A percentile compares a stretch with the other conserved stretches of the same genome.
phyloP scores from a whole-genome alignment of 2,797 vertebrate species.

The Spinibarbus caldwelli region DNA sequence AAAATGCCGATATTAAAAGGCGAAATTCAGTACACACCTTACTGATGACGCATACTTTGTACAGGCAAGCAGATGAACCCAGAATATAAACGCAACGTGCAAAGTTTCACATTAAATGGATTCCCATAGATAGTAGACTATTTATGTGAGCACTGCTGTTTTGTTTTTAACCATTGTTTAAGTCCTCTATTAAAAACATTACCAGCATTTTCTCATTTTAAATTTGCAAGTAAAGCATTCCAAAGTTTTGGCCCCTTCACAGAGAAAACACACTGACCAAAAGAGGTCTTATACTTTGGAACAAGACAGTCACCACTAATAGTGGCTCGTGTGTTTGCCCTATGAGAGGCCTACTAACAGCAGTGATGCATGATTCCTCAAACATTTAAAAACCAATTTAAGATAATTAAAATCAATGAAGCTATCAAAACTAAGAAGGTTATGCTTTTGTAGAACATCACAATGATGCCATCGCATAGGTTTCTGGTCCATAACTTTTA shows the following conservation, averaged over 20 bases:
- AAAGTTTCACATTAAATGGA: no score
- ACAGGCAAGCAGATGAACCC: no score
- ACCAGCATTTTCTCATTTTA: background rate
- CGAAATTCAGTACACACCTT: no score
- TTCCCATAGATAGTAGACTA: no score
- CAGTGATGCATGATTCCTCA: background rate
- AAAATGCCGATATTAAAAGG: no score
- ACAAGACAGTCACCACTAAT: background rate
- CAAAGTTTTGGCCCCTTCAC: background rate
- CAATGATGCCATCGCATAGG: background rate
- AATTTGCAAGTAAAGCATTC: background rate
- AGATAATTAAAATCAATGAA: background rate
- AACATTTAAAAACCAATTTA: background rate
- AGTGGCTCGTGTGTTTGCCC: background rate
- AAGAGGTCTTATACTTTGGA: no score
- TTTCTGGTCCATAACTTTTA: background rate
- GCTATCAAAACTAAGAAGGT: background rate
- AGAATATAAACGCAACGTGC: no score
- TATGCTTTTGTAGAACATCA: background rate
- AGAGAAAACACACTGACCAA: no score
- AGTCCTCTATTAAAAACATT: background rate
- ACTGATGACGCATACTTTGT: no score
- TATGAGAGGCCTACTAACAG: background rate
- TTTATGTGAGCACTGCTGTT: no score
- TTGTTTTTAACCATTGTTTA: background rate